Conservation (phyloP, 2,888 invertebrate species). For the Stenichneumon culpator region DNA sequence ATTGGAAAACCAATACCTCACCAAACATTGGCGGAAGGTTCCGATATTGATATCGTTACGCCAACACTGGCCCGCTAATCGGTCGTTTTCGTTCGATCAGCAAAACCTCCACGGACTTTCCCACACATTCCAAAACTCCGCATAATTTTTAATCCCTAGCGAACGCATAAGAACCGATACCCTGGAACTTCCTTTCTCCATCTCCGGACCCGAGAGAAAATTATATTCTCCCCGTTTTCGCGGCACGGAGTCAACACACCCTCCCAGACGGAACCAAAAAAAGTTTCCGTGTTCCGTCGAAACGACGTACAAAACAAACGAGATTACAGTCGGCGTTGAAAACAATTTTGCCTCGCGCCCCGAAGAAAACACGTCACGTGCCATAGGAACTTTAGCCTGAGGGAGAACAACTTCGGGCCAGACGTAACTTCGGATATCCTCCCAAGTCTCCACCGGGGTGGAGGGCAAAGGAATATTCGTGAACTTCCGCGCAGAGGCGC, state of each 20-base stretch:
- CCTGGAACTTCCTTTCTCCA: neutral
- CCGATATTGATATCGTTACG: no score
- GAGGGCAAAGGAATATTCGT: conserved; percentile 3
- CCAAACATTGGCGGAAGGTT: no score
- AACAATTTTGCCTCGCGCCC: conserved; percentile 5
- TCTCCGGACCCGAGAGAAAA: neutral
- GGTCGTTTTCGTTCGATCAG: no score
- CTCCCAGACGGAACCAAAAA: neutral
- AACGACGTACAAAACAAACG: conserved; percentile 9
- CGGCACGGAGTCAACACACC: neutral
- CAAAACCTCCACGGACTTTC: no score
- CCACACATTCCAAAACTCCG: neutral
- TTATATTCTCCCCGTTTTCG: neutral
- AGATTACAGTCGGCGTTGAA: neutral
- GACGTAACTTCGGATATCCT: neutral
- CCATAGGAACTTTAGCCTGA: conserved; percentile 12
- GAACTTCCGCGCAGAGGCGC: conserved; percentile 4
- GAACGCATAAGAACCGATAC: neutral
- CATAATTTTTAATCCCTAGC: neutral
- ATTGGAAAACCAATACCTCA: no score
- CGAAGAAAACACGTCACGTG: conserved; percentile 10
- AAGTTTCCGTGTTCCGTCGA: neutral
- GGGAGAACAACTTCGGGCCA: conserved; percentile 1
- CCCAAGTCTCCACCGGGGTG: neutral
- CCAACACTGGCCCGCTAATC: no score